phyloP scores from a whole-genome alignment of 2,797 vertebrate genomes.

The Thaleichthys pacificus region DNA sequence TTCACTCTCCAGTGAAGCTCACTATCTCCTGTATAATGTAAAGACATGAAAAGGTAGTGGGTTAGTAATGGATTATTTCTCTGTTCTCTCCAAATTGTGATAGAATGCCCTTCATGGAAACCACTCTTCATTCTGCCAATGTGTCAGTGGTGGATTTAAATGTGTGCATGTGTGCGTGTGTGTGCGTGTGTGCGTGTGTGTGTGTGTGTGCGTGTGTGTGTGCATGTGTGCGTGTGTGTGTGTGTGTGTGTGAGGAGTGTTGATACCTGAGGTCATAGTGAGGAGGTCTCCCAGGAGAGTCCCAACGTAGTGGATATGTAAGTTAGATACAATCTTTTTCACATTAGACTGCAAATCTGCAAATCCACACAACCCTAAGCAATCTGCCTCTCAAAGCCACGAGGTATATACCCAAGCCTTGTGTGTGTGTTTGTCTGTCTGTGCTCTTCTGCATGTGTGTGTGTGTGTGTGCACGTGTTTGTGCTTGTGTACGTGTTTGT shows the following conservation, averaged over 20 bases:
- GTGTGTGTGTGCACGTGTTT: slow-evolving; percentile 7
- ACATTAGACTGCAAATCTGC: slow-evolving; percentile 59
- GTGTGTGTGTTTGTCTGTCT: too few relatives aligned
- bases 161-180: neutral
- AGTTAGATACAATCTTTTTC: slow-evolving; percentile 58
- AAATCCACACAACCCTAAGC: slow-evolving; percentile 54
- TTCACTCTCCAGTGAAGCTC: neutral
- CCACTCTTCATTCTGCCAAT: slow-evolving; percentile 8
- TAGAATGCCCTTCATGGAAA: neutral
- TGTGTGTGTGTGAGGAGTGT: slow-evolving; percentile 9
- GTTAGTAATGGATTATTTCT: neutral
- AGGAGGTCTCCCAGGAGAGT: slow-evolving; percentile 61
- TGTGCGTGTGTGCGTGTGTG: slow-evolving; percentile 6
- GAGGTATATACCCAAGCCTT: slow-evolving; percentile 45
- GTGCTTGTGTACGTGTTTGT: slow-evolving; percentile 30
- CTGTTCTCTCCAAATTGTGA: neutral
- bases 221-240: neutral
- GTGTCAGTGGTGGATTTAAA: too few relatives aligned
- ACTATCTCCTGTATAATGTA: neutral
- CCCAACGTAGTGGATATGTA: slow-evolving; percentile 46
- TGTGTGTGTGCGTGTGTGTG: neutral
- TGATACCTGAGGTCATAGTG: slow-evolving; percentile 26
- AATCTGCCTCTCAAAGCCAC: slow-evolving; percentile 57
- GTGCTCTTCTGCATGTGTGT: neutral
- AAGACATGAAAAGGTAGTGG: neutral